A percentile compares a stretch with the other conserved stretches of the same genome.
Evolutionary conservation across 2,888 invertebrate species (phyloP).

Genomic region (Drosophila quasianomalipes): DNA sequence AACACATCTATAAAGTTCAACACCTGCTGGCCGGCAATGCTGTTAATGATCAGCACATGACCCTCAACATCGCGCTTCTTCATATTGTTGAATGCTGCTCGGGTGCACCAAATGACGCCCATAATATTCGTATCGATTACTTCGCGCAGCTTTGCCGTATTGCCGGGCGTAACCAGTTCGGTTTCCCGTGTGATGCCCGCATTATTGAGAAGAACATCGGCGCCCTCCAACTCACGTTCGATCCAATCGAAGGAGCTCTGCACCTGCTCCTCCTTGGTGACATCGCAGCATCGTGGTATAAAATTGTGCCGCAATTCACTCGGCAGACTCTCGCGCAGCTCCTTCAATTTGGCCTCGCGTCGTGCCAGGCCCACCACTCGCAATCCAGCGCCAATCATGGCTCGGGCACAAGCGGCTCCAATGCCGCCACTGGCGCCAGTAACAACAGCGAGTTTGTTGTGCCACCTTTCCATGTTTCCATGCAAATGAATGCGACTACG

Average conservation of each 20-base stretch:
- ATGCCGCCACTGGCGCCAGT: conserved; percentile 89
- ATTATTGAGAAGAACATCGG: conserved; percentile 88
- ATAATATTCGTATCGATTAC: conserved; percentile 86
- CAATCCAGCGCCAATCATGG: conserved; percentile 86
- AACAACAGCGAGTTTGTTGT: conserved; percentile 88
- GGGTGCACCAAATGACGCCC: conserved; percentile 86
- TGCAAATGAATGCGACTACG: conserved; percentile 6
- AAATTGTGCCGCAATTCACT: conserved; percentile 78
- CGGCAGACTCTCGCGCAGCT: conserved; percentile 75
- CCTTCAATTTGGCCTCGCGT: conserved; percentile 84
- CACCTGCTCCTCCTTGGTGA: conserved; percentile 87
- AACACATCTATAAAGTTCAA: conserved; percentile 83
- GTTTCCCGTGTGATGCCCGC: conserved; percentile 85
- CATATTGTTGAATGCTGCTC: conserved; percentile 87
- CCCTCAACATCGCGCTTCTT: conserved; percentile 85
- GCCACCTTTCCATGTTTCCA: conserved; percentile 87
- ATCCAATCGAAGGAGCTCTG: conserved; percentile 86
- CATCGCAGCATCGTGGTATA: conserved; percentile 86
- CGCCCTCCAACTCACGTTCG: conserved; percentile 86
- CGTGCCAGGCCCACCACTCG: conserved; percentile 87
- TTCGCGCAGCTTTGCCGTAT: conserved; percentile 82
- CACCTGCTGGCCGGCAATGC: conserved; percentile 84
- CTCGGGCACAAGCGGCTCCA: conserved; percentile 86
- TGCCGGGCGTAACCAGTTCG: conserved; percentile 77
- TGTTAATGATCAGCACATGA: conserved; percentile 86